These are phyloP conservation scores for Drosophila ananassae DNA, from an alignment of 1,140 invertebrate species.

Conservation along the genomic window DNA sequence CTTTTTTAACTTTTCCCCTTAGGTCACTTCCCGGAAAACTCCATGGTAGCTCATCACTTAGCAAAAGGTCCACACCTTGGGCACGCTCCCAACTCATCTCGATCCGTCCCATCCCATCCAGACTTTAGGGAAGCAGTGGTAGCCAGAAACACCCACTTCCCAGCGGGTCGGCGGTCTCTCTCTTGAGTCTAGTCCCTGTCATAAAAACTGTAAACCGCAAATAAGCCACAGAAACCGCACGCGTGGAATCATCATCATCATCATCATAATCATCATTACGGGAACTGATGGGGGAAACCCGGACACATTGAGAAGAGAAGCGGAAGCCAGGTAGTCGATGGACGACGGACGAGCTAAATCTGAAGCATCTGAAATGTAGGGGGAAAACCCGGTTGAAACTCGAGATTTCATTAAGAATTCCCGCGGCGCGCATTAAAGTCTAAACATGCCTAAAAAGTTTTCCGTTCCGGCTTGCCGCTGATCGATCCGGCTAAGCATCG, in stretches of 20 bases:
- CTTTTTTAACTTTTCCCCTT: constrained; percentile 9
- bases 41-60: constrained; percentile 49
- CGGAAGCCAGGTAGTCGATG: constrained; percentile 43
- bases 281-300: constrained; percentile 49
- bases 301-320: constrained; percentile 39
- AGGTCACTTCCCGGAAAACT: constrained; percentile 13
- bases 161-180: constrained; percentile 31
- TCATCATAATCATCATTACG: constrained; percentile 55
- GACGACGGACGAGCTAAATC: constrained; percentile 9
- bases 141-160: constrained; percentile 49
- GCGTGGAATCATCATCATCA: constrained; percentile 55
- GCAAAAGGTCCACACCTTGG: constrained; percentile 67
- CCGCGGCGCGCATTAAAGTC: constrained; percentile 79
- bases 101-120: not conserved
- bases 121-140: constrained; percentile 5
- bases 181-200: constrained; percentile 12
- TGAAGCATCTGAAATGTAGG: constrained; percentile 17
- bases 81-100: constrained; percentile 23
- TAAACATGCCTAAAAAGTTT: constrained; percentile 81
- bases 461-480: constrained; percentile 33
- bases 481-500: constrained; percentile 55
- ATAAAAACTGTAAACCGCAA: constrained; percentile 69
- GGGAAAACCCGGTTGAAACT: constrained; percentile 56
- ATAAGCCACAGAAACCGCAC: constrained; percentile 73
- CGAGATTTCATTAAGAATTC: constrained; percentile 78